Percentiles rank a stretch among this genome's conserved stretches.
Conservation (phyloP, 2,113 vertebrate species). For the Callochromis pleurospilus region DNA sequence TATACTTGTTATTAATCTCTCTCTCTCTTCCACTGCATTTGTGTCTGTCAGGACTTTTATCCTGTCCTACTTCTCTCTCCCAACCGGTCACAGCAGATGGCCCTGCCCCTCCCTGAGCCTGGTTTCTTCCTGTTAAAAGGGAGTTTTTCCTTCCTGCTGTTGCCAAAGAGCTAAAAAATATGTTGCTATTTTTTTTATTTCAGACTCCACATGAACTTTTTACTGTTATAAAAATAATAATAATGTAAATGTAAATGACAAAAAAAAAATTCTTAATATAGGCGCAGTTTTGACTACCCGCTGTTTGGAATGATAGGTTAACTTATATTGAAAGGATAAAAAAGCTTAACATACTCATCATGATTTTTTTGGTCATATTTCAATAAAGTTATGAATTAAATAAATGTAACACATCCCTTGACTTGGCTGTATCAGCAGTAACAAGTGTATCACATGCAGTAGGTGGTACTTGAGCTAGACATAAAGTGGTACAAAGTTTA, state of each 20-base stretch:
- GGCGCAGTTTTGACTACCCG: not conserved
- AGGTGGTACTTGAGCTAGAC: not conserved
- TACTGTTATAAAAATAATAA: not conserved
- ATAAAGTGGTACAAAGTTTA: not conserved
- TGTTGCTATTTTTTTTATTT: not conserved
- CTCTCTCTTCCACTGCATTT: not conserved
- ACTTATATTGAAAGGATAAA: not conserved
- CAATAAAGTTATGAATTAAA: not conserved
- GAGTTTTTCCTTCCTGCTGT: not conserved
- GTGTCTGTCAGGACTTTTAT: not conserved
- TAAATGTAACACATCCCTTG: not conserved
- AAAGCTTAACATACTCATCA: not conserved
- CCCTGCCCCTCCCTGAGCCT: not conserved
- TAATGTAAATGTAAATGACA: not conserved
- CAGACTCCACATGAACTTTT: not conserved
- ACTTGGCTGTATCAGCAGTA: not conserved
- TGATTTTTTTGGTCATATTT: not conserved
- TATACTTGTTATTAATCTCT: rapidly evolving
- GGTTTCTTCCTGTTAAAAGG: not conserved
- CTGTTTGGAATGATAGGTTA: not conserved
- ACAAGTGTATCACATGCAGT: not conserved
- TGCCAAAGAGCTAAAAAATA: not conserved
- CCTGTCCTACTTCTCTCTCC: not conserved
- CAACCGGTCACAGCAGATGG: not conserved
- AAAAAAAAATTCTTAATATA: not conserved